A percentile compares a stretch with the other conserved stretches of the same genome.
Conservation (phyloP, 2,888 invertebrate genomes). For the Nipponacmea schrenckii region DNA sequence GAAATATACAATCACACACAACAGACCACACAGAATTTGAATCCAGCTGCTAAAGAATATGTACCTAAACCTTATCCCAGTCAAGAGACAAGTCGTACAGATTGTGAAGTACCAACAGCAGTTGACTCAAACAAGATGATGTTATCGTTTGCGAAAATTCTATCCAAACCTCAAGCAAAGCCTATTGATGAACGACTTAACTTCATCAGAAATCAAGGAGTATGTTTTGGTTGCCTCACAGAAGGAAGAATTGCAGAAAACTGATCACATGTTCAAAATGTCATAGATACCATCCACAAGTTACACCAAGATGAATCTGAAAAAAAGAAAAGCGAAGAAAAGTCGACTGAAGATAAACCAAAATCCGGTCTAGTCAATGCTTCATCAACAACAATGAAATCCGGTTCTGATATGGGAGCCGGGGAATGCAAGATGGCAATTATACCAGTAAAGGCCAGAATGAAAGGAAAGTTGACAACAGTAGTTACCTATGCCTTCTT, state of each 20-base stretch:
- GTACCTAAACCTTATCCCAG: too few species aligned
- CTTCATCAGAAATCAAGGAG: too few species aligned
- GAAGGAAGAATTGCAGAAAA: neutral
- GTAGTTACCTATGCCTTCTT: slow-evolving; percentile 18
- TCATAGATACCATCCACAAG: neutral
- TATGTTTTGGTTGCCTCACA: too few species aligned
- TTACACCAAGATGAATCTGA: neutral
- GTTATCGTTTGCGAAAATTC: too few species aligned
- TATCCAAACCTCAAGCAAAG: too few species aligned
- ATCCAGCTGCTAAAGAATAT: too few species aligned
- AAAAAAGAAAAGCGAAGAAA: neutral
- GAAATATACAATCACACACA: too few species aligned
- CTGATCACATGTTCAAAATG: neutral
- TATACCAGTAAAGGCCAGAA: slow-evolving; percentile 13
- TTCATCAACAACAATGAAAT: neutral
- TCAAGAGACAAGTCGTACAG: too few species aligned
- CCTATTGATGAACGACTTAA: too few species aligned
- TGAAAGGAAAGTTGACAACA: neutral
- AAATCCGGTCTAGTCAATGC: neutral
- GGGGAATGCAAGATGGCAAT: slow-evolving; percentile 18
- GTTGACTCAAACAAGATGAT: too few species aligned
- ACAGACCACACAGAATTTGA: too few species aligned
- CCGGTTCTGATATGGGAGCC: neutral
- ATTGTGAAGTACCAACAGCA: too few species aligned
- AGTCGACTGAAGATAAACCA: neutral